Percentiles rank a stretch among this genome's conserved stretches.
phyloP scores from a whole-genome alignment of 2,888 invertebrate species.

The Himalopsyche anomala region DNA sequence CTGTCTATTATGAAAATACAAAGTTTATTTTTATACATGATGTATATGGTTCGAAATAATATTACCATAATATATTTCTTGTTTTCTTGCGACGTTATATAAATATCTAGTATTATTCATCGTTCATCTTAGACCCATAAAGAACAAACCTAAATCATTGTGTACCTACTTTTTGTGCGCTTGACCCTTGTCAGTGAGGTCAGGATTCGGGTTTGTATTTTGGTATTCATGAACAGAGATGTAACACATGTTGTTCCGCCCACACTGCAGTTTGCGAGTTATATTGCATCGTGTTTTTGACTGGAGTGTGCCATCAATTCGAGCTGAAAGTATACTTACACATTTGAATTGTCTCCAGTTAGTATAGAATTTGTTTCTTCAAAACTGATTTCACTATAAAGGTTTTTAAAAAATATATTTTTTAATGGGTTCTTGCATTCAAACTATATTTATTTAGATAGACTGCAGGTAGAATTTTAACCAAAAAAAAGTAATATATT shows the following conservation, averaged over 20 bases:
- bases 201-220: slow-evolving; percentile 30
- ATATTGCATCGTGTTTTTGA: slow-evolving; percentile 34
- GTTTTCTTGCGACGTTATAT: background rate
- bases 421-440: too few relatives aligned
- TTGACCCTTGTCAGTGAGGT: slow-evolving; percentile 26
- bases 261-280: slow-evolving; percentile 16
- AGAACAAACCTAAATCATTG: slow-evolving; percentile 26
- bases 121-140: background rate
- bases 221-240: slow-evolving; percentile 30
- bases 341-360: background rate
- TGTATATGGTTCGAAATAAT: too few relatives aligned
- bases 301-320: slow-evolving; percentile 23
- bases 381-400: too few relatives aligned
- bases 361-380: background rate
- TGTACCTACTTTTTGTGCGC: slow-evolving; percentile 1
- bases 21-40: too few relatives aligned
- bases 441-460: too few relatives aligned
- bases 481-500: too few relatives aligned
- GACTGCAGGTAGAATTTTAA: too few relatives aligned
- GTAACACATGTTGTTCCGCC: slow-evolving; percentile 25
- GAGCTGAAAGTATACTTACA: slow-evolving; percentile 1
- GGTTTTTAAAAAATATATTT: too few relatives aligned
- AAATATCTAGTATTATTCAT: slow-evolving; percentile 9
- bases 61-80: background rate
- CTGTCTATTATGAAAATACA: too few relatives aligned